Conservation (phyloP, 2,113 vertebrate genomes). For the Chroicocephalus ridibundus region DNA sequence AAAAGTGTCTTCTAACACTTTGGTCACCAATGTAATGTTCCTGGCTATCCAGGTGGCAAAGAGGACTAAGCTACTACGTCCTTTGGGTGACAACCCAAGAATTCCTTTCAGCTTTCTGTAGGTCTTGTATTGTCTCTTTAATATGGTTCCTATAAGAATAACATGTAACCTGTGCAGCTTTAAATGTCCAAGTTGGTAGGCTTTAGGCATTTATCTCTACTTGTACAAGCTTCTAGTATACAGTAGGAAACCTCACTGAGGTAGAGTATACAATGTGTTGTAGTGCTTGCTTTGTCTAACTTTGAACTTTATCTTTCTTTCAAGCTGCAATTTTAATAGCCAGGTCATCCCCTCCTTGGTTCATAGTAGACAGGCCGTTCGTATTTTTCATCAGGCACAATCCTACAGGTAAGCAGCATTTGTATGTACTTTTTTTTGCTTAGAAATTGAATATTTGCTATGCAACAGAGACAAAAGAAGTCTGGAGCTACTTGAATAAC, state of each 20-base stretch:
- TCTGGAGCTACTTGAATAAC: background rate
- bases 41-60: background rate
- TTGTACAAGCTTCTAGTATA: background rate
- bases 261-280: background rate
- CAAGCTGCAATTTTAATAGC: conserved; percentile 90
- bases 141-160: background rate
- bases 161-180: background rate
- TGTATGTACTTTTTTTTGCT: background rate
- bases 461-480: background rate
- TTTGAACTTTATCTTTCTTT: background rate
- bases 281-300: background rate
- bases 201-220: background rate
- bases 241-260: background rate
- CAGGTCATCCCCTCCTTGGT: conserved; percentile 91
- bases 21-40: background rate
- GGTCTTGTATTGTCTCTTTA: background rate
- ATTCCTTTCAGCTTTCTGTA: background rate
- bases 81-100: background rate
- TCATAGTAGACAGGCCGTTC: conserved; percentile 90
- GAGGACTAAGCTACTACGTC: background rate
- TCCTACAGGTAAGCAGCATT: conserved; percentile 83
- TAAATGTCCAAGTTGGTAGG: background rate
- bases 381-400: conserved; percentile 92
- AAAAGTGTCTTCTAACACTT: background rate
- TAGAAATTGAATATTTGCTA: background rate